Conservation (phyloP, 2,888 invertebrate species). For the Crepidodera aurea region DNA sequence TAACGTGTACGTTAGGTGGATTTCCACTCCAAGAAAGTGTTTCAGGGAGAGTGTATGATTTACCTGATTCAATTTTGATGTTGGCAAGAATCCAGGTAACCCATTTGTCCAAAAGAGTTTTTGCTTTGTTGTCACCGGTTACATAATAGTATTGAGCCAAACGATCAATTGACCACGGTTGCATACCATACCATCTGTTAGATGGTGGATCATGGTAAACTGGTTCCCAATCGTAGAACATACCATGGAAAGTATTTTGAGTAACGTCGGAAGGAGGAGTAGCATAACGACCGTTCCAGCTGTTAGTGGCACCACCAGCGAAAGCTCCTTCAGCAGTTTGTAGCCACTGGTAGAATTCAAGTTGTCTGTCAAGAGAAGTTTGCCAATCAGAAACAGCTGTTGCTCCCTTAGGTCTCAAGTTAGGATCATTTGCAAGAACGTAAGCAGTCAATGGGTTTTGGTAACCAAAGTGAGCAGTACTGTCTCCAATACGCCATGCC, state of each 20-base stretch:
- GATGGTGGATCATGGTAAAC: conserved; percentile 48
- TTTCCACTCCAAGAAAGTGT: conserved; percentile 42
- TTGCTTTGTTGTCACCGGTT: conserved; percentile 39
- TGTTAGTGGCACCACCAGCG: conserved; percentile 48
- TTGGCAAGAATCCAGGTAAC: conserved; percentile 40
- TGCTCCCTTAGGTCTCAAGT: conserved; percentile 42
- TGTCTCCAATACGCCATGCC: conserved; percentile 48
- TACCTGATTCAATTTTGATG: conserved; percentile 34
- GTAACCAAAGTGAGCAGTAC: conserved; percentile 47
- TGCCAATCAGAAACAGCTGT: conserved; percentile 45
- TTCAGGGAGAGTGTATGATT: conserved; percentile 41
- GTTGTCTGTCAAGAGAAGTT: conserved; percentile 43
- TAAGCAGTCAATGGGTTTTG: conserved; percentile 47
- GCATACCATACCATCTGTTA: conserved; percentile 49
- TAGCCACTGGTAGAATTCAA: conserved; percentile 45
- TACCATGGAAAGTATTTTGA: conserved; percentile 44
- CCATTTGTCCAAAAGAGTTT: conserved; percentile 45
- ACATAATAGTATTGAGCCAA: conserved; percentile 48
- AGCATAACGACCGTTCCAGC: conserved; percentile 46
- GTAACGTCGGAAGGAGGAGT: conserved; percentile 39
- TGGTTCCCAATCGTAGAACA: conserved; percentile 49
- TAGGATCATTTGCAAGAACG: conserved; percentile 37
- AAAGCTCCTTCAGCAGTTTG: conserved; percentile 46
- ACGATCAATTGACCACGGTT: conserved; percentile 46
- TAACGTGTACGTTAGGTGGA: conserved; percentile 44